Evolutionary conservation across 2,113 vertebrate genomes (phyloP).

Genomic region (Okapia johnstoni): DNA sequence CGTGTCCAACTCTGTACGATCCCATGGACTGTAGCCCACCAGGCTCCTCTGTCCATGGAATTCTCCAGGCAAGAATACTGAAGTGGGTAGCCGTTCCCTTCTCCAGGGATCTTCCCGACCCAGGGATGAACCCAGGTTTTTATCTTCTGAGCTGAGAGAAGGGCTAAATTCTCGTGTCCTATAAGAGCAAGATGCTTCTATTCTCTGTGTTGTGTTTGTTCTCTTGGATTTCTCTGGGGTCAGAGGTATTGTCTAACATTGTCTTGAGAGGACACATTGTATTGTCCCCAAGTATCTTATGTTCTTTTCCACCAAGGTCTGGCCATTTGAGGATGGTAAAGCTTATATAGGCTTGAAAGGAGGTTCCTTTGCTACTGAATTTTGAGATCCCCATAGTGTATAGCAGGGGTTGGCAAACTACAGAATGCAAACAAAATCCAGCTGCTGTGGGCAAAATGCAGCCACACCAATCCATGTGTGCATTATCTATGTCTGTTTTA

Average conservation of each 20-base stretch:
- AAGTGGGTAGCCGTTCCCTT: neutral
- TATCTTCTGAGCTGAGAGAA: neutral
- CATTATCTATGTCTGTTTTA: neutral
- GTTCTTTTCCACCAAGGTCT: neutral
- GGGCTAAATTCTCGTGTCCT: neutral
- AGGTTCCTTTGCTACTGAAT: neutral
- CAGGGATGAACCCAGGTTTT: neutral
- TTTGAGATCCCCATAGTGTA: neutral
- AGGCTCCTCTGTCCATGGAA: neutral
- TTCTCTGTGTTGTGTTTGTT: neutral
- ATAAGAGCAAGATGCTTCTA: neutral
- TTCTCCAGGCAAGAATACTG: neutral
- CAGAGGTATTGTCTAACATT: neutral
- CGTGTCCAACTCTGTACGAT: neutral
- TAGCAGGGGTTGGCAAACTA: neutral
- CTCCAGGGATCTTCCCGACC: neutral
- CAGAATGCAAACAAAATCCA: neutral
- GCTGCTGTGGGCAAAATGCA: neutral
- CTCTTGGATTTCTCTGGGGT: neutral
- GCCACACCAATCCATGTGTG: rapidly evolving
- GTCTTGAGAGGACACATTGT: neutral
- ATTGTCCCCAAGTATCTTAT: neutral
- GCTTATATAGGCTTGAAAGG: neutral
- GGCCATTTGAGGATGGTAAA: neutral
- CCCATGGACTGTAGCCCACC: neutral